Percentiles rank a stretch among this genome's conserved stretches.
phyloP scores from a whole-genome alignment of 64 coral and sea anemone species.

The Platygyra sinensis region DNA sequence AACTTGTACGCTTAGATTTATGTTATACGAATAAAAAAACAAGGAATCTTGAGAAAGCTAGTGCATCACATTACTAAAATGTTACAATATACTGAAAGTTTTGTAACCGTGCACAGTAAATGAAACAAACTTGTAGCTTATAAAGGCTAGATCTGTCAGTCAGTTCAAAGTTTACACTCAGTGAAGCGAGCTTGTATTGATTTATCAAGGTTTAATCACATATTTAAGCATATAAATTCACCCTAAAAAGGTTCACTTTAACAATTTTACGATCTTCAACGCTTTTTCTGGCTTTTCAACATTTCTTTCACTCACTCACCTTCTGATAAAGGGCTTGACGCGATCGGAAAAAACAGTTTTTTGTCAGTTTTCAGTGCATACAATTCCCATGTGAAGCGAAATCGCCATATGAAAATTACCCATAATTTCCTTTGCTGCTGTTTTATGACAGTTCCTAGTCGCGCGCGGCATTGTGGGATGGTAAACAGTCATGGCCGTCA shows the following conservation, averaged over 20 bases:
- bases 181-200: no score
- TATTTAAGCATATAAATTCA: background rate
- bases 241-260: background rate
- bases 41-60: no score
- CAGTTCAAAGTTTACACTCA: no score
- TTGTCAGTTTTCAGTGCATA: background rate
- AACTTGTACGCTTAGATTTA: no score
- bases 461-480: background rate
- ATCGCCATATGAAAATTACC: background rate
- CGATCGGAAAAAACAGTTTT: background rate
- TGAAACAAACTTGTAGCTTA: no score
- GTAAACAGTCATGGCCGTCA: constrained; percentile 18
- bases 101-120: no score
- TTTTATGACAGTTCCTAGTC: background rate
- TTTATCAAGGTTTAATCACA: no score
- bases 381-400: background rate
- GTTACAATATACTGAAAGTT: no score
- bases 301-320: background rate
- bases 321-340: background rate
- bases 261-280: background rate
- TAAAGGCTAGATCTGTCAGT: no score
- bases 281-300: background rate
- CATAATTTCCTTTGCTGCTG: background rate
- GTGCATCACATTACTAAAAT: no score
- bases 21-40: no score